Evolutionary conservation across 2,113 vertebrate genomes (phyloP).

Genomic region (Nematolebias whitei): DNA sequence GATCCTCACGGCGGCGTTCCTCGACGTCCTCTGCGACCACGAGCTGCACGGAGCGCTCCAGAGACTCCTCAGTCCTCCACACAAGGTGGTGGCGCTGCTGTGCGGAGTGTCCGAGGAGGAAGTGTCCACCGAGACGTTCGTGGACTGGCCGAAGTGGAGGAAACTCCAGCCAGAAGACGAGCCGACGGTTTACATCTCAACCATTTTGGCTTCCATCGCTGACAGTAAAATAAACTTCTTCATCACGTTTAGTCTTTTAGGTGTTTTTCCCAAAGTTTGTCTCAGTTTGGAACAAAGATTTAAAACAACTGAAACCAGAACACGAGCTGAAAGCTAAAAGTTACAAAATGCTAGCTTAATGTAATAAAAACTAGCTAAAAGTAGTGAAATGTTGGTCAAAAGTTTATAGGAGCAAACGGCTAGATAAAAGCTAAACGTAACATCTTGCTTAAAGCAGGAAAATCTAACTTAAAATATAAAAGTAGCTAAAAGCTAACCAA

Average conservation of each 20-base stretch:
- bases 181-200: conserved; percentile 69
- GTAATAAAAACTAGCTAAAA: too few species aligned
- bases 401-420: too few species aligned
- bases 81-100: conserved; percentile 74
- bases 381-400: too few species aligned
- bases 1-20: conserved; percentile 60
- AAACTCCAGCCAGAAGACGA: conserved; percentile 78
- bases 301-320: neutral
- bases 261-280: neutral
- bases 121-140: conserved; percentile 35
- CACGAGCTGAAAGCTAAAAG: neutral
- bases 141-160: conserved; percentile 74
- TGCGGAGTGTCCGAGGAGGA: conserved; percentile 70
- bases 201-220: conserved; percentile 65
- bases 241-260: neutral
- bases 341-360: too few species aligned
- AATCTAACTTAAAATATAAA: too few species aligned
- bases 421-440: too few species aligned
- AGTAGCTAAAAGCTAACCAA: too few species aligned
- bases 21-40: conserved; percentile 61
- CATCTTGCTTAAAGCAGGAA: too few species aligned
- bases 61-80: conserved; percentile 67
- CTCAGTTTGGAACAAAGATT: neutral
- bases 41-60: conserved; percentile 49
- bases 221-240: conserved; percentile 59